A percentile compares a stretch with the other conserved stretches of the same genome.
These are phyloP conservation scores for Pao palembangensis DNA, from an alignment of 2,113 vertebrate genomes.

Conservation along the genomic window DNA sequence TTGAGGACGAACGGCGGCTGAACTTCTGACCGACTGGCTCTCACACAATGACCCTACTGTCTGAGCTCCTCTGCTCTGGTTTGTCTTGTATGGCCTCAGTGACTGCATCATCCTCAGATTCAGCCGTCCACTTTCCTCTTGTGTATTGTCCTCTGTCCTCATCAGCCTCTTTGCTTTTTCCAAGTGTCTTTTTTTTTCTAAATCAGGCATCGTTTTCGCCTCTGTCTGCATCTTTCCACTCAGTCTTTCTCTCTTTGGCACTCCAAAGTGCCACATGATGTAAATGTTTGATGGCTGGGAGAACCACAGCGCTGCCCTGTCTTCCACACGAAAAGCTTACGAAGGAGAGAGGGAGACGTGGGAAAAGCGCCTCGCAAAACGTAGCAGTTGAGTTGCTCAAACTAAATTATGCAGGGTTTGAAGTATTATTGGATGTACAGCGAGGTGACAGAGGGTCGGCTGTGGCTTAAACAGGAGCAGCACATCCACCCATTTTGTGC, in stretches of 20 bases:
- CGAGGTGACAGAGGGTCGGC: too few relatives aligned
- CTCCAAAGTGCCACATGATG: constrained; percentile 37
- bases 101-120: constrained; percentile 7
- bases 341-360: constrained; percentile 13
- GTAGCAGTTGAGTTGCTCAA: too few relatives aligned
- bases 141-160: neutral
- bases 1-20: constrained; percentile 29
- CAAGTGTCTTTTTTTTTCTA: constrained; percentile 25
- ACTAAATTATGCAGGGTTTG: too few relatives aligned
- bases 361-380: neutral
- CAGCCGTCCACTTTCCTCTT: constrained; percentile 4
- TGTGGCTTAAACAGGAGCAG: too few relatives aligned
- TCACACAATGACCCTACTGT: constrained; percentile 58
- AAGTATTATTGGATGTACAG: too few relatives aligned
- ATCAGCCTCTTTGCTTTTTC: neutral
- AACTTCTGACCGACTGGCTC: constrained; percentile 55
- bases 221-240: constrained; percentile 1
- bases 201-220: constrained; percentile 4
- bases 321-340: constrained; percentile 53
- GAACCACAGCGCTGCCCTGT: constrained; percentile 21
- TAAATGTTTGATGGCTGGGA: constrained; percentile 63
- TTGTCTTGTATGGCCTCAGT: constrained; percentile 6
- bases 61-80: constrained; percentile 16
- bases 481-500: too few relatives aligned
- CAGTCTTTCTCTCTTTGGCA: constrained; percentile 19